Conservation (phyloP, 2,888 invertebrate genomes). For the Caenorhabditis sp. region DNA sequence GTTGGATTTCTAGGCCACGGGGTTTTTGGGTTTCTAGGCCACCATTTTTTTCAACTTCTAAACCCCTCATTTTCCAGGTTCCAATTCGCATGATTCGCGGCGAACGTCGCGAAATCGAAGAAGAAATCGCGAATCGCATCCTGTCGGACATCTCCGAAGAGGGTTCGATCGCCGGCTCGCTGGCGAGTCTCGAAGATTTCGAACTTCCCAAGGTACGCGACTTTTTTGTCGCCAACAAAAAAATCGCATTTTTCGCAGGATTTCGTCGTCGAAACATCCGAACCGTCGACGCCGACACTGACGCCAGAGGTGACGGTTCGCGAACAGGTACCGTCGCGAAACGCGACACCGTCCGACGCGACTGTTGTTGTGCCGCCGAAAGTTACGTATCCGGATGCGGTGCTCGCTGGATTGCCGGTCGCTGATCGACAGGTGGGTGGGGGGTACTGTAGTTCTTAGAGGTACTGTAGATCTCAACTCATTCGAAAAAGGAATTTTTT, state of each 20-base stretch:
- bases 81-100: conserved; percentile 68
- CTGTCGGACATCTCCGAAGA: conserved; percentile 70
- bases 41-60: no score
- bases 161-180: conserved; percentile 65
- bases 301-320: conserved; percentile 49
- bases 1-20: no score
- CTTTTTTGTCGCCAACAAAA: not conserved
- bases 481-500: no score
- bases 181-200: conserved; percentile 63
- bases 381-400: conserved; percentile 30
- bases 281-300: conserved; percentile 49
- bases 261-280: conserved; percentile 47
- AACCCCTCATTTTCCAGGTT: conserved; percentile 16
- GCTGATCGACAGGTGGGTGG: conserved; percentile 30
- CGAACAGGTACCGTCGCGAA: conserved; percentile 35
- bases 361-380: conserved; percentile 13
- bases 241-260: conserved; percentile 19
- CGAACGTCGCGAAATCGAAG: conserved; percentile 67
- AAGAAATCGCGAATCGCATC: conserved; percentile 70
- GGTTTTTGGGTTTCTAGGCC: no score
- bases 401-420: conserved; percentile 37
- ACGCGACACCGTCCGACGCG: conserved; percentile 8
- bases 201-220: conserved; percentile 44
- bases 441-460: not conserved
- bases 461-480: not conserved